A percentile compares a stretch with the other conserved stretches of the same genome.
Conservation (phyloP, 2,888 invertebrate species). For the Xanthia togata region DNA sequence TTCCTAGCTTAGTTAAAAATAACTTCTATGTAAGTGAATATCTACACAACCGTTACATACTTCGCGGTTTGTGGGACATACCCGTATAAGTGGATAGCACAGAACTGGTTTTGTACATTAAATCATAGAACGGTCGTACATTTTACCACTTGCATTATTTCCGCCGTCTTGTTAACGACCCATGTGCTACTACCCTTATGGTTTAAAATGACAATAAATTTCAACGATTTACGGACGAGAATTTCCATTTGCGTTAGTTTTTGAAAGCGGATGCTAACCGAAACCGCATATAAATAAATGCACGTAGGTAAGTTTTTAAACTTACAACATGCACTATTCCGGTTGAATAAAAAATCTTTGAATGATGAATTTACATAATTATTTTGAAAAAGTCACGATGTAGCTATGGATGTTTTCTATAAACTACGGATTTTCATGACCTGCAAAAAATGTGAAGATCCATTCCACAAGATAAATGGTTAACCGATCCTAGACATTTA, state of each 20-base stretch:
- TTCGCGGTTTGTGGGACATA: slow-evolving; percentile 50
- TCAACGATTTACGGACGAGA: slow-evolving; percentile 40
- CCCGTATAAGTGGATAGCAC: slow-evolving; percentile 48
- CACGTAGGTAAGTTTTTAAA: not conserved
- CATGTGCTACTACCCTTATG: slow-evolving; percentile 55
- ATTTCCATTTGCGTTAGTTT: slow-evolving; percentile 32
- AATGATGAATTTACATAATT: not conserved
- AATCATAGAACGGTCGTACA: slow-evolving; percentile 52
- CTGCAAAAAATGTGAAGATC: slow-evolving; percentile 8
- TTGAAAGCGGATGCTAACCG: slow-evolving; percentile 2
- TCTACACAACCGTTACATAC: slow-evolving; percentile 46
- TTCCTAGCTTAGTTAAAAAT: slow-evolving; percentile 15
- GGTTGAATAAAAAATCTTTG: not conserved
- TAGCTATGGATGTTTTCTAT: no score
- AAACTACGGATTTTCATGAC: not conserved
- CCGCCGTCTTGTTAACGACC: slow-evolving; percentile 58
- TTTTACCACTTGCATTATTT: slow-evolving; percentile 55
- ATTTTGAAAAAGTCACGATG: not conserved
- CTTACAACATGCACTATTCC: not conserved
- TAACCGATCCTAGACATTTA: slow-evolving; percentile 43
- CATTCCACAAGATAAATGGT: slow-evolving; percentile 29
- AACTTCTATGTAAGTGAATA: slow-evolving; percentile 18
- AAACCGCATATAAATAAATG: not conserved
- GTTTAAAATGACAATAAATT: slow-evolving; percentile 60
- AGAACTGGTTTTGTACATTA: slow-evolving; percentile 60